phyloP scores from a whole-genome alignment of 2,888 invertebrate species.

The Synergus laeviventris region DNA sequence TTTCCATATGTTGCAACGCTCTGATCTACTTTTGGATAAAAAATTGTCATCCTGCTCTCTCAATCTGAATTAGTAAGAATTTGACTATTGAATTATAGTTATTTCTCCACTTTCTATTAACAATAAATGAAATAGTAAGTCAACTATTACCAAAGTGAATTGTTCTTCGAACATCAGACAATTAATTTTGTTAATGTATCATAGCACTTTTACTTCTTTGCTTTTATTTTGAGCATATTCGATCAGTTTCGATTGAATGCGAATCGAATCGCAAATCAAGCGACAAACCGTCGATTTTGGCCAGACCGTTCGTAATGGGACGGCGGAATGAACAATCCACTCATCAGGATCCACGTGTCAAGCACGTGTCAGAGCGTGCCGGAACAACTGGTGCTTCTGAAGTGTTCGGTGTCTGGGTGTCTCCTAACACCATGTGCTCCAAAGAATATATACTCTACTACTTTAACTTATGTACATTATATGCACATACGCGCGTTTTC shows the following conservation, averaged over 20 bases:
- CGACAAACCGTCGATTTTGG: conserved; percentile 52
- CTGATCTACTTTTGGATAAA: no score
- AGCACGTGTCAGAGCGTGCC: conserved; percentile 73
- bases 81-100: no score
- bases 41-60: no score
- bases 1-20: no score
- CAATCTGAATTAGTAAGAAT: no score
- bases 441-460: conserved; percentile 52
- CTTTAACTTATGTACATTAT: conserved; percentile 40
- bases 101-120: no score
- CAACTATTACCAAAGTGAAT: no score
- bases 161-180: no score
- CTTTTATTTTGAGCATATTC: neutral
- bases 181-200: no score
- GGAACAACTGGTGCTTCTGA: conserved; percentile 71
- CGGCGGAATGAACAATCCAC: conserved; percentile 75
- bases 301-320: conserved; percentile 54
- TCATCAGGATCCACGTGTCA: conserved; percentile 71
- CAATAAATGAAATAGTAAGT: no score
- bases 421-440: conserved; percentile 67
- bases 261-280: conserved; percentile 53
- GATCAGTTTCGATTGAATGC: conserved; percentile 44
- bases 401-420: conserved; percentile 59
- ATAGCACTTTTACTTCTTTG: no score
- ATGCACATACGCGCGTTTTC: conserved; percentile 48